These are phyloP conservation scores for Ormyrus pomaceus DNA, from an alignment of 2,888 invertebrate species.

Conservation along the genomic window DNA sequence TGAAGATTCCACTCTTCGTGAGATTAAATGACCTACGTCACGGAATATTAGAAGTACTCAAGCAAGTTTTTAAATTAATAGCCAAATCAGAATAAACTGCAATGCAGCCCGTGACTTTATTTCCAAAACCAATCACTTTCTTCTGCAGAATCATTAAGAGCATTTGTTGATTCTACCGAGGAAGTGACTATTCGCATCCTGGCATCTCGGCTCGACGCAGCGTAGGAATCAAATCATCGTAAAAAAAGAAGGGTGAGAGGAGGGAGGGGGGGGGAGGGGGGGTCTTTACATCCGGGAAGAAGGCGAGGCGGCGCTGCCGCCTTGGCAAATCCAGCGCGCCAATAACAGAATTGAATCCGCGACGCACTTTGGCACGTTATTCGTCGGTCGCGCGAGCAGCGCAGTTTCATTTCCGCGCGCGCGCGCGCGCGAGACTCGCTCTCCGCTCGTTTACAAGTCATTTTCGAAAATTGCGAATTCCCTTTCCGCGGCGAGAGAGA, in stretches of 20 bases:
- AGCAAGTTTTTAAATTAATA: no score
- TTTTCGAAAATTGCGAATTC: slow-evolving; percentile 56
- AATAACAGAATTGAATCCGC: slow-evolving; percentile 54
- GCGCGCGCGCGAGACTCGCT: background rate
- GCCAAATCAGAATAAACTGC: no score
- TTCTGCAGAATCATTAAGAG: background rate
- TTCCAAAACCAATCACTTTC: no score
- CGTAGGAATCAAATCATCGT: slow-evolving; percentile 51
- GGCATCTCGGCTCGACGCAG: background rate
- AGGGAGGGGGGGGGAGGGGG: background rate
- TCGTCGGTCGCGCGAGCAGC: background rate
- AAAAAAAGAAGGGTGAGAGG: slow-evolving; percentile 8
- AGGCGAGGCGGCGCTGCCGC: background rate
- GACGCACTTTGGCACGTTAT: slow-evolving; percentile 52
- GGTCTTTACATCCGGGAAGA: slow-evolving; percentile 25
- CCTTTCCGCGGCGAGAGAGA: slow-evolving; percentile 14
- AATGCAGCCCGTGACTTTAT: no score
- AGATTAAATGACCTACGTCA: no score
- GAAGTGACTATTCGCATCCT: background rate
- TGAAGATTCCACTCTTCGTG: no score
- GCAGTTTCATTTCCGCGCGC: slow-evolving; percentile 50
- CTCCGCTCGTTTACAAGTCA: slow-evolving; percentile 52
- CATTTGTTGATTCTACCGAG: background rate
- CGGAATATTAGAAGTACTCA: no score
- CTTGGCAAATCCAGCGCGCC: slow-evolving; percentile 47